Percentiles rank a stretch among this genome's conserved stretches.
phyloP scores from a whole-genome alignment of 2,113 vertebrate genomes.

The Leiothrix lutea region DNA sequence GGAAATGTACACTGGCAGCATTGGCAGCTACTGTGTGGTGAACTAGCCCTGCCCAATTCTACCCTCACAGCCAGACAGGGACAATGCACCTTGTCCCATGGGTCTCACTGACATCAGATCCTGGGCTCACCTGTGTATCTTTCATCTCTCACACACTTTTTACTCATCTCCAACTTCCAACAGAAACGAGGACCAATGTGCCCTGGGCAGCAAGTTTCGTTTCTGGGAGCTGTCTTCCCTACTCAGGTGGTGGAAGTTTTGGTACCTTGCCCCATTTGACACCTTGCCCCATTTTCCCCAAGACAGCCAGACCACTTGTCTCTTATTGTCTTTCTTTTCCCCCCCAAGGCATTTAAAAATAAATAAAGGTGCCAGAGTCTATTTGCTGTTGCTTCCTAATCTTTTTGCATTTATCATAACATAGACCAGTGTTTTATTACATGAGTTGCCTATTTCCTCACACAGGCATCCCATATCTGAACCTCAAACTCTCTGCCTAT shows the following conservation, averaged over 20 bases:
- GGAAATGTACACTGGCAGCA: neutral
- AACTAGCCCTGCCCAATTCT: neutral
- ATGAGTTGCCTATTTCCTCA: neutral
- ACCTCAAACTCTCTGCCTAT: neutral
- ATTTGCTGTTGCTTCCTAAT: neutral
- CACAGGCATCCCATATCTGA: neutral
- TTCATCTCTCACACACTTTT: neutral
- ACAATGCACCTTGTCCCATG: neutral
- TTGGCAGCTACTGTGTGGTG: neutral
- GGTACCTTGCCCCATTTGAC: neutral
- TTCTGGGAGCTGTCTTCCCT: neutral
- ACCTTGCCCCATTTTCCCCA: neutral
- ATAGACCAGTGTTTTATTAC: neutral
- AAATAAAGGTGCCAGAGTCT: neutral
- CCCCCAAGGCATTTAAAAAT: neutral
- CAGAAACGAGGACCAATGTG: neutral
- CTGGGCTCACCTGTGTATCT: fast-evolving
- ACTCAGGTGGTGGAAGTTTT: neutral
- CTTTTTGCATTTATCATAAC: neutral
- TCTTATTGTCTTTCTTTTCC: neutral
- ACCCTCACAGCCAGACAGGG: neutral
- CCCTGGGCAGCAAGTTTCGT: neutral
- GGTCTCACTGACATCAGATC: neutral
- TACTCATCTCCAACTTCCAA: neutral
- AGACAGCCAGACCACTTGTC: neutral